Conservation (phyloP, 2,888 invertebrate species). For the Apomyelois bistriatella region DNA sequence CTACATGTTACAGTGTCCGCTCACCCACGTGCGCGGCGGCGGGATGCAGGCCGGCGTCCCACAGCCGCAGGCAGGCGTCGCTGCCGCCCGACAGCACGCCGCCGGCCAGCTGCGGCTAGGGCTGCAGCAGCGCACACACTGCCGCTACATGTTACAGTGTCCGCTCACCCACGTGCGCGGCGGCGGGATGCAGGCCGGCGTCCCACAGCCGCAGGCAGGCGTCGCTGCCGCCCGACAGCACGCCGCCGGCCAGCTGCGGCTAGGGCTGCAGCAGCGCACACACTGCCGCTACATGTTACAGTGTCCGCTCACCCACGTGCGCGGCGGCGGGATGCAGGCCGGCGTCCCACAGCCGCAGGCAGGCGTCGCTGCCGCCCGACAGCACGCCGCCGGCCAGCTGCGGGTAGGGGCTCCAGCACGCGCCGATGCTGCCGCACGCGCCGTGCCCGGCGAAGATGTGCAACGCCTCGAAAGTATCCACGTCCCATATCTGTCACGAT, state of each 20-base stretch:
- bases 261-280: constrained; percentile 80
- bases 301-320: constrained; percentile 32
- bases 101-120: too few relatives aligned
- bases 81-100: too few relatives aligned
- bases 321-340: constrained; percentile 58
- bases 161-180: too few relatives aligned
- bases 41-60: too few relatives aligned
- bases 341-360: constrained; percentile 83
- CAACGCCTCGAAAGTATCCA: constrained; percentile 47
- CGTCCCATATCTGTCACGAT: constrained; percentile 51
- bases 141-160: too few relatives aligned
- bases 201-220: too few relatives aligned
- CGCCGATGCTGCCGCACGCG: constrained; percentile 75
- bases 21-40: too few relatives aligned
- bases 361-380: constrained; percentile 84
- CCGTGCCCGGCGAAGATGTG: constrained; percentile 81
- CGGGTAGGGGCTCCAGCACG: constrained; percentile 81
- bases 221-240: too few relatives aligned
- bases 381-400: constrained; percentile 82
- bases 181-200: too few relatives aligned
- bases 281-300: neutral
- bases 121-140: too few relatives aligned
- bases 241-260: constrained; percentile 80
- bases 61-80: too few relatives aligned
- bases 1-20: too few relatives aligned